These are phyloP conservation scores for Boloria selene DNA, from an alignment of 2,888 invertebrate species.

Conservation along the genomic window DNA sequence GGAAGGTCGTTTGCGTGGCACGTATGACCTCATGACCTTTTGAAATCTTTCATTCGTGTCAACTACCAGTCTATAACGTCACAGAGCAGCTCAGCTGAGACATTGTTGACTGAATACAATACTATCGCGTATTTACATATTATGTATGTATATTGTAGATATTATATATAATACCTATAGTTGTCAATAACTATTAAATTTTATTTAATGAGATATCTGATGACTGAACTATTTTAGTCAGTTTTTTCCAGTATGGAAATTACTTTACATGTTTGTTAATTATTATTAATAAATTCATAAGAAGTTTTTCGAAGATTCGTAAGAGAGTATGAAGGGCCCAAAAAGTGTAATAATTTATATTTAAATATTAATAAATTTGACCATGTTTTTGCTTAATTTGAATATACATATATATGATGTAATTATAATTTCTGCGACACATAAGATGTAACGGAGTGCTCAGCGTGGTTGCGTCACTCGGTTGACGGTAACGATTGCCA, in stretches of 20 bases:
- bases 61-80: slow-evolving; percentile 22
- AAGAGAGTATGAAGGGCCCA: too few species aligned
- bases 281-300: too few species aligned
- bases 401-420: slow-evolving; percentile 28
- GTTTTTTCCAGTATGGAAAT: too few species aligned
- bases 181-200: too few species aligned
- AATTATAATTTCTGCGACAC: slow-evolving; percentile 31
- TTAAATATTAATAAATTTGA: slow-evolving; percentile 9
- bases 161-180: too few species aligned
- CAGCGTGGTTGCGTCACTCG: slow-evolving; percentile 25
- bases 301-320: too few species aligned
- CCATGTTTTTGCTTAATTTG: slow-evolving; percentile 17
- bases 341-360: too few species aligned
- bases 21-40: slow-evolving; percentile 36
- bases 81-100: slow-evolving; percentile 6
- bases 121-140: neutral
- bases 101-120: neutral
- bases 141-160: too few species aligned
- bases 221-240: too few species aligned
- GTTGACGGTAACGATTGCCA: slow-evolving; percentile 22
- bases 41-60: slow-evolving; percentile 26
- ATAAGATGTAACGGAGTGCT: slow-evolving; percentile 27
- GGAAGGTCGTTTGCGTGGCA: slow-evolving; percentile 31
- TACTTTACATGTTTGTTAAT: too few species aligned
- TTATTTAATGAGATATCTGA: too few species aligned